Evolutionary conservation across 2,113 vertebrate genomes (phyloP), one percentile per base, ranked within the genome.

Genomic region (Barbus barbus): DNA sequence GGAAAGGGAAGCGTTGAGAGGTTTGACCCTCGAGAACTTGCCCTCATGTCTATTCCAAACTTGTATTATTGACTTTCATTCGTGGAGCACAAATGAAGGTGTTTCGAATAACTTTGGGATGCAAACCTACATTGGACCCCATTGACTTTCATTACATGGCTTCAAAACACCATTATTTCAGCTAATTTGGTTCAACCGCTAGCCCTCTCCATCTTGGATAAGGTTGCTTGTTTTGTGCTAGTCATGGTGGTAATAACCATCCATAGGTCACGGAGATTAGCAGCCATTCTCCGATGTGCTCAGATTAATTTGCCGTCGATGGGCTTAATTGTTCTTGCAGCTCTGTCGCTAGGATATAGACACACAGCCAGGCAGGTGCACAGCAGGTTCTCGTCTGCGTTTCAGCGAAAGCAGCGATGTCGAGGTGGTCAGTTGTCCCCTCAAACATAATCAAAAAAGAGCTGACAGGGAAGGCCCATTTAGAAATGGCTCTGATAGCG

Each of bases 401-500:
- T 18, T 74, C 24, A 18, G 41, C 53, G 41, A 78, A 60, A 60
- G 41, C 51, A 11, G 56, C 53, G 1, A 16, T 22, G 14, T 38
- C n/a, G n/a, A 22, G 63, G 78, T 81, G 78, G 63, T 81, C 78
- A 81, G 63, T 81, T 61, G 22, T 80, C 14, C 60, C 26, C 60
- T 48, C 26, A 9, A 46, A 56, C 65, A 28, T 82, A 81, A 86
- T 88, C 69, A 53, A 87, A 84, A 81, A 65, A 79, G 51, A 65
- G 46, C 76, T 85, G 44, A 56, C 75, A 56, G 84, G 80, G 63
- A 73, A 81, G 48, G 46, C 79, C 56, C 51, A 73, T 85, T 85
- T 88, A 86, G 82, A 89, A 85, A 83, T 53, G 71, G 76, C 83
- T 81, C 78, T 82, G 83, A 82, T 81, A 53, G 85, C 26, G 38